A percentile compares a stretch with the other conserved stretches of the same genome.
These are phyloP conservation scores for Phylloscopus collybita DNA, from an alignment of 2,797 vertebrate species.

Conservation along the genomic window DNA sequence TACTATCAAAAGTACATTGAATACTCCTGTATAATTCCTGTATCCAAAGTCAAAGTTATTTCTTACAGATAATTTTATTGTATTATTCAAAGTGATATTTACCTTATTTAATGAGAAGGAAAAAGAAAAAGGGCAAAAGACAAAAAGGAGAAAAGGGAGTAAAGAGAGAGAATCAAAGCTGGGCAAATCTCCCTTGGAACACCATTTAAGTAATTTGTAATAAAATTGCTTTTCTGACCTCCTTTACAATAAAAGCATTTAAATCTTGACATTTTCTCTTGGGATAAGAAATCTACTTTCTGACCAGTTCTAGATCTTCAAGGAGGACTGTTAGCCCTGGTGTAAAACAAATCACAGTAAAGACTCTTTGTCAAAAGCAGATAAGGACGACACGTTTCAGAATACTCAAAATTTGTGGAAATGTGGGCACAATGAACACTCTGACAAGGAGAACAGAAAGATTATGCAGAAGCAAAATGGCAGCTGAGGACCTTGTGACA, in stretches of 20 bases:
- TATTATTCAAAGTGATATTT: not conserved
- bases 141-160: not conserved
- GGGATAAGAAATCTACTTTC: not conserved
- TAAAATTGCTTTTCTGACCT: not conserved
- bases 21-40: not conserved
- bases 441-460: not conserved
- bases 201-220: not conserved
- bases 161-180: not conserved
- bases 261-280: not conserved
- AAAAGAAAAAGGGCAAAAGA: not conserved
- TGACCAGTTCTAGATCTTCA: not conserved
- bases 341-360: not conserved
- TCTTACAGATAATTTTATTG: not conserved
- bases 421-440: not conserved
- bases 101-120: not conserved
- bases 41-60: not conserved
- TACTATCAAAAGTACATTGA: not conserved
- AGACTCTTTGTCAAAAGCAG: not conserved
- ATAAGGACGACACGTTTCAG: not conserved
- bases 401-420: not conserved
- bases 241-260: not conserved
- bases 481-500: not conserved
- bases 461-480: not conserved
- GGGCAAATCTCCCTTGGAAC: not conserved
- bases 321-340: not conserved